These are phyloP conservation scores for Gerris buenoi DNA, from an alignment of 1,140 invertebrate genomes.

Conservation along the genomic window DNA sequence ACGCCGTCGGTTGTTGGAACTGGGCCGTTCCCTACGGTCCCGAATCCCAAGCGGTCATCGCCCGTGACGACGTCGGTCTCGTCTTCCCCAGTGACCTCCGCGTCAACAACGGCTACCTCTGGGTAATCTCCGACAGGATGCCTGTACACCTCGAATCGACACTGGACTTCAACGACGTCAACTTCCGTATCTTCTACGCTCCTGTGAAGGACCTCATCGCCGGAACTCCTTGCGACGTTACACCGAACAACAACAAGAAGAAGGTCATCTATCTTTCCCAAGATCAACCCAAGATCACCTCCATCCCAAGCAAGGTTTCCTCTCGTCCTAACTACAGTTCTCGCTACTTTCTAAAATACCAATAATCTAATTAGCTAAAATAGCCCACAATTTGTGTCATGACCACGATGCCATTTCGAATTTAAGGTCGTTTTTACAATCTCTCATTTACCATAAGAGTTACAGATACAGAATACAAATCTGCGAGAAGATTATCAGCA, in stretches of 20 bases:
- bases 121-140: slow-evolving; percentile 69
- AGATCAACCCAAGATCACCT: not conserved
- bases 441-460: too few relatives aligned
- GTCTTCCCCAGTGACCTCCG: slow-evolving; percentile 66
- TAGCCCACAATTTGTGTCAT: too few relatives aligned
- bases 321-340: not conserved
- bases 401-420: too few relatives aligned
- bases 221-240: slow-evolving; percentile 51
- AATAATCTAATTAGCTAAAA: too few relatives aligned
- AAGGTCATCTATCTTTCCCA: not conserved
- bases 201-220: slow-evolving; percentile 43
- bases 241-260: not conserved
- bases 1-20: slow-evolving; percentile 67
- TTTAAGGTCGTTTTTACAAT: too few relatives aligned
- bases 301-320: not conserved
- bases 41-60: slow-evolving; percentile 38
- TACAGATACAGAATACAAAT: too few relatives aligned
- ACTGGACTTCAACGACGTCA: slow-evolving; percentile 56
- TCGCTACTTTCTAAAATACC: not conserved
- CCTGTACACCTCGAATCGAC: slow-evolving; percentile 52
- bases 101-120: slow-evolving; percentile 43
- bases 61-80: slow-evolving; percentile 53
- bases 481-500: too few relatives aligned
- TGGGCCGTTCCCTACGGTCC: slow-evolving; percentile 39
- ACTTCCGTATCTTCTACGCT: slow-evolving; percentile 57